Conservation (phyloP, 2,113 vertebrate species). For the Macquaria australasica region DNA sequence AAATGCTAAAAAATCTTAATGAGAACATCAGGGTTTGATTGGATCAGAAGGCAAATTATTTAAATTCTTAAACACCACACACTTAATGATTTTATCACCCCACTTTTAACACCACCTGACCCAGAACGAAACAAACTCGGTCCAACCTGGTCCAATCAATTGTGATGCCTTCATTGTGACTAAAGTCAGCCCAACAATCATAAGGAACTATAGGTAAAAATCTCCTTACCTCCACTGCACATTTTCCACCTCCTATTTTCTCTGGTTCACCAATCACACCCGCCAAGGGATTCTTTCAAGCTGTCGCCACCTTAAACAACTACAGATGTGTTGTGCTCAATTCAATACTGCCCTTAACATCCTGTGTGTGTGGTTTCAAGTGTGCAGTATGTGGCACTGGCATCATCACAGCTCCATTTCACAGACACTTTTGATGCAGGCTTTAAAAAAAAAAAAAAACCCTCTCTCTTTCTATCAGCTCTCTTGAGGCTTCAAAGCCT, state of each 20-base stretch:
- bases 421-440: constrained; percentile 60
- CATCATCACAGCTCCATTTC: constrained; percentile 65
- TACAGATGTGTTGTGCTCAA: constrained; percentile 53
- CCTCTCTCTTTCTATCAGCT: constrained; percentile 54
- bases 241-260: constrained; percentile 11
- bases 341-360: constrained; percentile 51
- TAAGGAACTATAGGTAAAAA: neutral
- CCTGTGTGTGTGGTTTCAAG: constrained; percentile 56
- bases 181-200: neutral
- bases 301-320: constrained; percentile 36
- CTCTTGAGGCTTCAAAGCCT: constrained; percentile 71
- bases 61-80: neutral
- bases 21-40: neutral
- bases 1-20: neutral
- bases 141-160: neutral
- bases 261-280: constrained; percentile 18
- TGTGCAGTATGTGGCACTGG: constrained; percentile 39
- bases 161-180: neutral
- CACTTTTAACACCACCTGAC: neutral
- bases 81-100: neutral
- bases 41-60: neutral
- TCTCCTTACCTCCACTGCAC: neutral
- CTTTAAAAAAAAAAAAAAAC: constrained; percentile 21
- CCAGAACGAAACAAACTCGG: neutral
- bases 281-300: constrained; percentile 39